Base-by-base conservation (phyloP, 2,113 vertebrate genomes). In the Lophochroa leadbeateri region DNA sequence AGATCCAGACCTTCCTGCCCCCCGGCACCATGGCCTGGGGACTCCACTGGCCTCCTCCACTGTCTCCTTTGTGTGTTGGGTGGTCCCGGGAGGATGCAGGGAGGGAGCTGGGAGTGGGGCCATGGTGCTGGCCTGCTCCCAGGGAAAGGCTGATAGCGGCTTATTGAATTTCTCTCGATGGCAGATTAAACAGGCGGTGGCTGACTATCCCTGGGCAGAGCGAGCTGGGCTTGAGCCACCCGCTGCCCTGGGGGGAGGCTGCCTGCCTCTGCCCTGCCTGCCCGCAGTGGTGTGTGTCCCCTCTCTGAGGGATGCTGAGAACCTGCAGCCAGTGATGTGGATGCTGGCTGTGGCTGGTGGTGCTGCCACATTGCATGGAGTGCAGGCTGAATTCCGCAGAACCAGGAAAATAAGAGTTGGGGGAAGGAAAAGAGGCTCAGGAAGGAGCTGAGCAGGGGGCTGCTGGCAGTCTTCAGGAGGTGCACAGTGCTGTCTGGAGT, bases 141-240 rank as follows among this genome's bases (percentile, higher is more conserved):
- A 92, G 82, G 0, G 0, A 58, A n/a, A 29, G 82, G 75, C 79
- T n/a, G 61, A 25, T 19, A 37, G 4, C 7, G 2, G 91, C 75
- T 79, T 88, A 94, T 96, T 39, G 94, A 93, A 96, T 96, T 96
- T 96, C 86, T 92, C 93, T 94, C 57, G 70, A 93, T 88, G 92
- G 85, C 20, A 7, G 81, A 84, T 95, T 78, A 90, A 88, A 28
- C 58, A 14, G 64, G 58, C 3, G 0, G 72, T 21, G 64, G 68
- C 64, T 70, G 53, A 28, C 55, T 71, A 78, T 53, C 41, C 82
- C 25, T 7, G 13, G 82, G 78, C 87, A 60, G 63, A 23, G 44
- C 0, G 7, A 69, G 87, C 49, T 70, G 94, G 53, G 49, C 43
- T 89, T 0, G 2, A 37, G 68, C 61, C 3, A 1, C 46, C 43